Evolutionary conservation across 2,113 vertebrate genomes (phyloP).

Genomic region (Nematolebias whitei): DNA sequence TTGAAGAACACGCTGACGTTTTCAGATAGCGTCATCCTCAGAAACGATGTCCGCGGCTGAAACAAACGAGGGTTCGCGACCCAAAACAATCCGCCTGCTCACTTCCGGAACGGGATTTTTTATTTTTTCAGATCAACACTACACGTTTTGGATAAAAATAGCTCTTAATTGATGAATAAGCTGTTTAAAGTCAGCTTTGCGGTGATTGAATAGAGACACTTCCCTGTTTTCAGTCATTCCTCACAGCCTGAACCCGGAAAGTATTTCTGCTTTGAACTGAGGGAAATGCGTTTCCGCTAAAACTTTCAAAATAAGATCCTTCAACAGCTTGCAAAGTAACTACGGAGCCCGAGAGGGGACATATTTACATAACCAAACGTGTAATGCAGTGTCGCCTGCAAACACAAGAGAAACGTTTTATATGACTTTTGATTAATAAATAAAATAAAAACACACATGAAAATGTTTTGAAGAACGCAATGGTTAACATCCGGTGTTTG

Average conservation of each 20-base stretch:
- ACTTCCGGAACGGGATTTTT: slow-evolving; percentile 21
- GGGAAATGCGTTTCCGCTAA: background rate
- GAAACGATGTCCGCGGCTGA: background rate
- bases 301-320: slow-evolving; percentile 36
- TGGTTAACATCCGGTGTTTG: no score
- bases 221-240: no score
- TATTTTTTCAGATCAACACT: background rate
- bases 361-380: no score
- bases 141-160: background rate
- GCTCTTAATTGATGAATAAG: background rate
- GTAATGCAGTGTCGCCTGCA: no score
- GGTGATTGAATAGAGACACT: background rate
- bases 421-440: no score
- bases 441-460: no score
- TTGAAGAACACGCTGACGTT: slow-evolving; percentile 8
- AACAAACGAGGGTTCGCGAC: background rate
- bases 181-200: background rate
- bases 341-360: no score
- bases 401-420: no score
- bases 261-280: background rate
- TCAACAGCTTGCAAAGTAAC: no score
- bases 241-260: no score
- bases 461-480: no score
- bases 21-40: background rate
- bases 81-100: background rate